Evolutionary conservation across 2,888 invertebrate species (phyloP).

Genomic region (Drosophila fungiperda): DNA sequence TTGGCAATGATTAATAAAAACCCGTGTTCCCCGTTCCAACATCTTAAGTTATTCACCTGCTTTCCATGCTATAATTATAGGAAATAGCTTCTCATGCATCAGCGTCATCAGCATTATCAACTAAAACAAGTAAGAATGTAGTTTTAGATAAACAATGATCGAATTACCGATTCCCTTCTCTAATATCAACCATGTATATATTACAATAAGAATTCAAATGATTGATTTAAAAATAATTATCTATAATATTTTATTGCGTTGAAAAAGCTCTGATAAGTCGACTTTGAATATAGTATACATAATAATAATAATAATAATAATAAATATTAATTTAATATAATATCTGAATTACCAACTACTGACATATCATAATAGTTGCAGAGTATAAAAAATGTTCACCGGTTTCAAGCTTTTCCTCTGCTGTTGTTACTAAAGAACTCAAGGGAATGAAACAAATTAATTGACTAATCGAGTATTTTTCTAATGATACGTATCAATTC

Average conservation of each 20-base stretch:
- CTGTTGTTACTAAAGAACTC: slow-evolving; percentile 45
- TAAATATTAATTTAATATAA: background rate
- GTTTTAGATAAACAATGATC: background rate
- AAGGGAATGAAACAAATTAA: slow-evolving; percentile 13
- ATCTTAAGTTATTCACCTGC: slow-evolving; percentile 41
- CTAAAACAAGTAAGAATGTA: slow-evolving; percentile 1
- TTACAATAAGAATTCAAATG: background rate
- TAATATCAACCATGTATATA: background rate
- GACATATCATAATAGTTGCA: background rate
- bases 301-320: no score
- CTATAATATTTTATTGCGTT: background rate
- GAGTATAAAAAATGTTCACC: slow-evolving; percentile 2
- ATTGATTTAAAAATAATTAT: background rate
- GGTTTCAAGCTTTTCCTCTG: background rate
- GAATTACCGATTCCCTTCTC: background rate
- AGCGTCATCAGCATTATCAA: slow-evolving; percentile 9
- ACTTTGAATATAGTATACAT: background rate
- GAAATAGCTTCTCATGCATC: slow-evolving; percentile 39
- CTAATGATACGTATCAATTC: background rate
- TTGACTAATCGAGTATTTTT: slow-evolving; percentile 6
- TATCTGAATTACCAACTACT: background rate
- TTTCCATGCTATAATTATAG: slow-evolving; percentile 51
- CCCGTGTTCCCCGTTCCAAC: slow-evolving; percentile 17
- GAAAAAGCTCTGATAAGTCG: background rate
- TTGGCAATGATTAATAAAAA: slow-evolving; percentile 38